Base-by-base conservation (phyloP, 1,140 invertebrate genomes). In the Drosophila subpulchrella region DNA sequence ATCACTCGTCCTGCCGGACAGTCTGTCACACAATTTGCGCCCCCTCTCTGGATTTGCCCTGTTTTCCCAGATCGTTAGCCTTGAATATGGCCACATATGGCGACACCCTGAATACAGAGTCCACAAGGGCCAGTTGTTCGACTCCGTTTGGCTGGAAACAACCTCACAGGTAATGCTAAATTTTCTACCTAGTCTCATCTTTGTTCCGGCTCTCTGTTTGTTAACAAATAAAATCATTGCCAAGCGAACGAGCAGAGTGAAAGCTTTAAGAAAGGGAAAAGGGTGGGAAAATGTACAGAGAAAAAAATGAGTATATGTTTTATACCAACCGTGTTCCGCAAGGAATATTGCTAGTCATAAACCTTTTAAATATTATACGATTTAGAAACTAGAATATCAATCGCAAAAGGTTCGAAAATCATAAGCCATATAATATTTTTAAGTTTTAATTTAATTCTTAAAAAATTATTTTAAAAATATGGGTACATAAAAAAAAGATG, bases 181-280 rank as follows among this genome's bases (percentile, higher is more conserved):
- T 66, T 30, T 53, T 66, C 42, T 47, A 53, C 42, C 50, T 38
- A 47, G 46, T 34, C 11, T 61, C 42, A 41, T 50, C 58, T 46
- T 36, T 47, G 39, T 32, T 73, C 48, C 55, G 42, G 42, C 38
- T 47, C 6, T 36, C 39, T 50, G 47, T 74, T 68, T 65, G 68
- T 47, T 62, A 71, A 66, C 70, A 75, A 82, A 75, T 78, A 75
- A 82, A 66, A 78, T 82, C 62, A 75, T 55, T 81, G 55, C 66
- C 78, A 68, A 76, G 39, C 68, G 5, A 27, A 27, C 27, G 20
- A 20, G 20, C 20, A 20, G 20, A 20, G 20, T 20, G 20, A 20
- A 20, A 20, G 20, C 20, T 20, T 20, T 5, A 27, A 3, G 42
- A 82, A 54, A 50, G 62, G 41, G 46, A 62, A 60, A 50, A 17